A percentile compares a stretch with the other conserved stretches of the same genome.
phyloP scores from a whole-genome alignment of 2,113 vertebrate genomes.

The Ochotona princeps region DNA sequence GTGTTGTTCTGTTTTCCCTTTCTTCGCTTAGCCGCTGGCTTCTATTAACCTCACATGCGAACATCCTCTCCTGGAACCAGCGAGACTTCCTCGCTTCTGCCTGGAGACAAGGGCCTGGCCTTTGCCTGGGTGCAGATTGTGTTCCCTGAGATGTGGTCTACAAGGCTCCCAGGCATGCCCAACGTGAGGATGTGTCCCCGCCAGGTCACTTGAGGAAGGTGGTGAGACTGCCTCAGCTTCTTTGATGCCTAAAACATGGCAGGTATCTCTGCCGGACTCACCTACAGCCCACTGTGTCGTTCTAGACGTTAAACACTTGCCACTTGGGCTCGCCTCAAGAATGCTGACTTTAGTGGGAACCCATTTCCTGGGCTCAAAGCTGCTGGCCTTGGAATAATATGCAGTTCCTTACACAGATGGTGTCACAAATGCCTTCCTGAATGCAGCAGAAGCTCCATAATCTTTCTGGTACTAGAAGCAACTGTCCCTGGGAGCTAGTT shows the following conservation, averaged over 20 bases:
- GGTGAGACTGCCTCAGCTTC: not conserved
- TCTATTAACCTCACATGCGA: not conserved
- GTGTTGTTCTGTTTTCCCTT: not conserved
- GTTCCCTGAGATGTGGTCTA: not conserved
- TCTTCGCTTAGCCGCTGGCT: not conserved
- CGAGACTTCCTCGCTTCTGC: not conserved
- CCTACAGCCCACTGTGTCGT: not conserved
- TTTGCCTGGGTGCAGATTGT: not conserved
- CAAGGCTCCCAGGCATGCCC: too few relatives aligned
- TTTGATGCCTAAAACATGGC: not conserved
- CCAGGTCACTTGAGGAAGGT: not conserved
- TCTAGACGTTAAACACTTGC: not conserved
- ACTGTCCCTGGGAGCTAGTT: not conserved
- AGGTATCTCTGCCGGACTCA: not conserved
- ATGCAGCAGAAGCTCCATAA: constrained; percentile 2
- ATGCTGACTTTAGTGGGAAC: not conserved
- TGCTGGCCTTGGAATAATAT: constrained; percentile 26
- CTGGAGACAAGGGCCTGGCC: not conserved
- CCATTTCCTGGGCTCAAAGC: not conserved
- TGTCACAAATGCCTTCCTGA: constrained; percentile 42
- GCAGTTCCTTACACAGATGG: not conserved
- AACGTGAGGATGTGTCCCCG: not conserved
- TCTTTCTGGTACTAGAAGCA: not conserved
- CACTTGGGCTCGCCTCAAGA: not conserved
- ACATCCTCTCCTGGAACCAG: not conserved